phyloP scores from a whole-genome alignment of 2,888 invertebrate species.

The Ceriagrion tenellum region DNA sequence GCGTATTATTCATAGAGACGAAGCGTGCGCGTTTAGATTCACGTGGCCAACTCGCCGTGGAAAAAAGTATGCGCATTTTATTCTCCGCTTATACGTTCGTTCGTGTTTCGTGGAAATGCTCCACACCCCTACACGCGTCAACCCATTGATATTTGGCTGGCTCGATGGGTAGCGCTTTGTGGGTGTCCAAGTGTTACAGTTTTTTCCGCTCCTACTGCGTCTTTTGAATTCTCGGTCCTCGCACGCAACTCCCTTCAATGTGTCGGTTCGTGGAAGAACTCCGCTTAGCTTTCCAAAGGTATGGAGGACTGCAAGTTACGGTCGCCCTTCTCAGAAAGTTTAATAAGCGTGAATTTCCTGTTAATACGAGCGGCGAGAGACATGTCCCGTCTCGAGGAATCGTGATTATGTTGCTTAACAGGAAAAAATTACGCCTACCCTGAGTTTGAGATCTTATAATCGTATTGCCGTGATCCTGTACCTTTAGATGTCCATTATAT shows the following conservation, averaged over 20 bases:
- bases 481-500: no score
- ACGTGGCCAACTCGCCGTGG: neutral
- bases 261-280: neutral
- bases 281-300: neutral
- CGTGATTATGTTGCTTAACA: neutral
- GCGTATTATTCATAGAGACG: neutral
- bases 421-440: neutral
- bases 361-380: neutral
- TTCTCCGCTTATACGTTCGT: neutral
- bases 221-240: no score
- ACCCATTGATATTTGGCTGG: neutral
- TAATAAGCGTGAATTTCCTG: constrained; percentile 6
- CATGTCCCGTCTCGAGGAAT: neutral
- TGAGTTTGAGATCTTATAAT: no score
- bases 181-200: neutral
- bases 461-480: no score
- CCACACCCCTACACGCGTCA: neutral
- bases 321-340: neutral
- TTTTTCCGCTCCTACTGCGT: neutral
- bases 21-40: neutral
- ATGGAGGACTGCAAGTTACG: neutral
- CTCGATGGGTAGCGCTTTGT: neutral
- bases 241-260: neutral
- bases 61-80: neutral
- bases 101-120: neutral